Conservation (phyloP, 2,888 invertebrate species). For the Cheilosia vernalis region DNA sequence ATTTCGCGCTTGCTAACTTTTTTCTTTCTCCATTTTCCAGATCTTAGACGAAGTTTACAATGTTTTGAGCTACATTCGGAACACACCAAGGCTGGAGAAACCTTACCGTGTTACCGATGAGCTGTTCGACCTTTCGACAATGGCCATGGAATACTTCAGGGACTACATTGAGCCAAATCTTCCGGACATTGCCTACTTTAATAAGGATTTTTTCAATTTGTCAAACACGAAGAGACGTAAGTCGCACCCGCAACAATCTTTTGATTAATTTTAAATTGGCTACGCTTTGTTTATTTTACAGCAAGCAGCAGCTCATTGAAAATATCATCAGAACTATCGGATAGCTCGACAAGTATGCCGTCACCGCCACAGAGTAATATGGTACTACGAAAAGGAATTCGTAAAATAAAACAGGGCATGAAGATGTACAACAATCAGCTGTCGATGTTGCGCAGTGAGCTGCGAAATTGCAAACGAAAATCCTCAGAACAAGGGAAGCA, state of each 20-base stretch:
- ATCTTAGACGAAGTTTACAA: constrained; percentile 95
- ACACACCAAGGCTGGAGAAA: constrained; percentile 91
- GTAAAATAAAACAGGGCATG: constrained; percentile 95
- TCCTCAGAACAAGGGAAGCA: constrained; percentile 94
- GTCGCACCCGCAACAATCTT: constrained; percentile 30
- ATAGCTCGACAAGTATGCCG: constrained; percentile 83
- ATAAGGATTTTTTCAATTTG: constrained; percentile 90
- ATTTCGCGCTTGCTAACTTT: neutral
- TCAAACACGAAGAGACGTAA: constrained; percentile 82
- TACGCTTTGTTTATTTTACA: constrained; percentile 62
- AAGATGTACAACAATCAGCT: constrained; percentile 93
- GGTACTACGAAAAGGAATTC: constrained; percentile 93
- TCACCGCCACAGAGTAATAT: constrained; percentile 92
- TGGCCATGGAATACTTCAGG: constrained; percentile 99
- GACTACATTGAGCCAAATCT: constrained; percentile 95
- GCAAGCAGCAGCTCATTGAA: constrained; percentile 80
- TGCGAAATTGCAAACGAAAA: constrained; percentile 91
- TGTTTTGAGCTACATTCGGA: constrained; percentile 92
- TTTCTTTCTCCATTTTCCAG: constrained; percentile 84
- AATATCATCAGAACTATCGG: constrained; percentile 80
- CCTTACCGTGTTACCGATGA: constrained; percentile 97
- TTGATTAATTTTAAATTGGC: neutral
- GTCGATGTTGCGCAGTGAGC: constrained; percentile 90
- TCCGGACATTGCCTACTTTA: constrained; percentile 94
- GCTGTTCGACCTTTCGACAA: constrained; percentile 95